These are phyloP conservation scores for Nemurella pictetii DNA, from an alignment of 2,888 invertebrate species.

Conservation along the genomic window DNA sequence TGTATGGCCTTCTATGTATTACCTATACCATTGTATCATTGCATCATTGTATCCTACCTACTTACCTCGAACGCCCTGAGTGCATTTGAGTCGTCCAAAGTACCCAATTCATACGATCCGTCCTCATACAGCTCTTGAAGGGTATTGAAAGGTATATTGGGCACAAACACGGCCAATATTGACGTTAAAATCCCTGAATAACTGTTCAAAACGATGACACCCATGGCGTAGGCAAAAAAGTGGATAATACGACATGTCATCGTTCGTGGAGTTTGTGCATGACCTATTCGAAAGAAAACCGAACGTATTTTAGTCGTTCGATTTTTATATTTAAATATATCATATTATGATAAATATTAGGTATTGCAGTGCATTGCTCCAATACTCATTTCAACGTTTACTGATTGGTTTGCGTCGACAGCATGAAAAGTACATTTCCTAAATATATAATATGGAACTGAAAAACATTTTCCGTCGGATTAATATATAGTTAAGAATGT, in stretches of 20 bases:
- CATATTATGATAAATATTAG: neutral
- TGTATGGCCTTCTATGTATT: too few species aligned
- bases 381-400: too few species aligned
- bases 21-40: too few species aligned
- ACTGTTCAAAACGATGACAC: neutral
- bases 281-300: neutral
- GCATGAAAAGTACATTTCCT: too few species aligned
- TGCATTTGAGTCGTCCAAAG: neutral
- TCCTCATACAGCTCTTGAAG: neutral
- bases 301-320: neutral
- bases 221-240: neutral
- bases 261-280: neutral
- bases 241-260: conserved; percentile 16
- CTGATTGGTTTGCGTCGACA: too few species aligned
- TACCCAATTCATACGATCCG: neutral
- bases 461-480: too few species aligned
- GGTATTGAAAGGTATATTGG: neutral
- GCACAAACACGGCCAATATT: neutral
- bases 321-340: neutral
- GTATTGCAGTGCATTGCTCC: too few species aligned
- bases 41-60: too few species aligned
- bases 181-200: conserved; percentile 15
- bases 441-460: too few species aligned
- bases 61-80: neutral
- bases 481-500: too few species aligned